Conservation (phyloP, 2,888 invertebrate species). For the Rhopalosiphum nymphaeae region DNA sequence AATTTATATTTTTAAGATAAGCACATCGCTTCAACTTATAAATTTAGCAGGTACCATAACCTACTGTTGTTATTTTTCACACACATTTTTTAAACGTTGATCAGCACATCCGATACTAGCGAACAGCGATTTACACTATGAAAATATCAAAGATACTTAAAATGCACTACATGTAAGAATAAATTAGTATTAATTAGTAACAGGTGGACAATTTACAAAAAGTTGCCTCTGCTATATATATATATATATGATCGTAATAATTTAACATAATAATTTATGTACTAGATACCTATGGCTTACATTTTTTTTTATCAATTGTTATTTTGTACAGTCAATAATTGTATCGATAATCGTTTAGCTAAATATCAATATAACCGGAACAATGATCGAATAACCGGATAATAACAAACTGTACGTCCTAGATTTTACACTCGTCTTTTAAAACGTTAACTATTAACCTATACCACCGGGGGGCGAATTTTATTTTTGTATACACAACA, state of each 20-base stretch:
- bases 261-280: not conserved
- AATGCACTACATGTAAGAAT: not conserved
- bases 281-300: not conserved
- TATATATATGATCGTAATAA: too few species aligned
- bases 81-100: not conserved
- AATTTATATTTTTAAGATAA: not conserved
- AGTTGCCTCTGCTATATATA: not conserved
- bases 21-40: not conserved
- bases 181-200: not conserved
- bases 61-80: not conserved
- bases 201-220: not conserved
- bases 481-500: not conserved
- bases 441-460: not conserved
- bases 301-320: not conserved
- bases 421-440: conserved; percentile 26
- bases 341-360: not conserved
- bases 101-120: not conserved
- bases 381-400: not conserved
- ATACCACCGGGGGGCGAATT: conserved; percentile 13
- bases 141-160: not conserved
- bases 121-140: not conserved
- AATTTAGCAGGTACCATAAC: not conserved
- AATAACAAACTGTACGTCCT: not conserved
- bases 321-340: not conserved
- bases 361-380: not conserved